Base-by-base conservation (phyloP, 2,113 vertebrate genomes). In the Willisornis vidua region DNA sequence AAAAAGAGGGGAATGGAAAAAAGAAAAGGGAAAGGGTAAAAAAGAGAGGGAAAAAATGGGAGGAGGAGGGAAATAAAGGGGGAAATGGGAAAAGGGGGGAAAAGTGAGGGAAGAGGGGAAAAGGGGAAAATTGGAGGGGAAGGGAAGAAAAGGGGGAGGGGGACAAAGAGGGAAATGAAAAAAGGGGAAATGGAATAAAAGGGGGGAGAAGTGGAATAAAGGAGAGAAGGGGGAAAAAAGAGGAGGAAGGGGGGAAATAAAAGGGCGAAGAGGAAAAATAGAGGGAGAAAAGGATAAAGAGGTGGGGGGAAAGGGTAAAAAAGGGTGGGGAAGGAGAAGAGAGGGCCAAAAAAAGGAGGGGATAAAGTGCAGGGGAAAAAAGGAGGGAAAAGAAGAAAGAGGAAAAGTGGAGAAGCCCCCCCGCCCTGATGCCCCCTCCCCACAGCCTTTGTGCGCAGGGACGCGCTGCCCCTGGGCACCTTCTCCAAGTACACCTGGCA, bases 401-500 rank as follows among this genome's bases (percentile, higher is more conserved):
- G 26, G 18, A 12, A 16, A 35, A n/a, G 35, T 12, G 18, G 12
- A 1, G 11, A 31, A 57, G 29, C 33, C 33, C 25, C 25, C 5
- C 57, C 12, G 9, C 33, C 57, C 57, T 35, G 20, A 35, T 62
- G 9, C 59, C 26, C 94, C 61, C 95, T 39, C 68, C 26, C 72
- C 96, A 1, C 97, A 99, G 99, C 98, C 20, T 98, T 99, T 88
- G 98, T 99, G 87, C 98, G 98, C 66, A 99, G 98, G 35, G 98
- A 99, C 20, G 98, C 98, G 18, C 97, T 98, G 66, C 98, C 98
- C 18, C 94, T 98, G 83, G 98, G 99, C 75, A 98, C 98, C 20
- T 98, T 99, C 97, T 98, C 98, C 93, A 99, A 99, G 92, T 99
- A 99, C 94, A 99, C 98, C 5, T 99, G 99, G 99, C 98, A 99